phyloP scores from a whole-genome alignment of 2,888 invertebrate species.

The Meiosimyza platycephala region DNA sequence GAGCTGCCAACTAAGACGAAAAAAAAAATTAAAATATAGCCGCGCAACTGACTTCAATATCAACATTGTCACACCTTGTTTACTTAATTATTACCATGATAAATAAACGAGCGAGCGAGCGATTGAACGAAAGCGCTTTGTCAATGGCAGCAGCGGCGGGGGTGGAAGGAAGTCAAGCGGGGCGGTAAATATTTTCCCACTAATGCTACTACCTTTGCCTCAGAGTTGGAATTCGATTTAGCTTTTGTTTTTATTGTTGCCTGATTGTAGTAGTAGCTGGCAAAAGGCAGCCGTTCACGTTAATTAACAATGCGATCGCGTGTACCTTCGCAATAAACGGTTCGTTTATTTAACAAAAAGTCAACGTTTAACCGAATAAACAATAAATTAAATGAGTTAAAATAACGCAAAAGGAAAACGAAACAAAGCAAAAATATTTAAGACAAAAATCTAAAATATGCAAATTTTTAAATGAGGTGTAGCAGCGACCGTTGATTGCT shows the following conservation, averaged over 20 bases:
- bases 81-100: conserved; percentile 28
- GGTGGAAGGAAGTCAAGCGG: no score
- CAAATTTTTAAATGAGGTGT: conserved; percentile 2
- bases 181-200: neutral
- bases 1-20: conserved; percentile 22
- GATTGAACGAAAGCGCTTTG: neutral
- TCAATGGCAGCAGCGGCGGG: neutral
- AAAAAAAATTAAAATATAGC: conserved; percentile 24
- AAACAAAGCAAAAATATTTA: neutral
- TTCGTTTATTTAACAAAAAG: conserved; percentile 2
- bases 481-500: neutral
- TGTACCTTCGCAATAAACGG: conserved; percentile 4
- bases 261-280: neutral
- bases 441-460: conserved; percentile 22
- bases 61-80: conserved; percentile 40
- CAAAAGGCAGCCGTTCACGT: neutral
- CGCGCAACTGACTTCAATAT: conserved; percentile 28
- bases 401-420: neutral
- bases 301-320: conserved; percentile 20
- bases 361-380: neutral
- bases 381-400: neutral
- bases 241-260: no score
- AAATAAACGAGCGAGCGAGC: neutral
- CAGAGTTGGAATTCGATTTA: neutral
- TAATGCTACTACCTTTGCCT: conserved; percentile 4